phyloP scores from a whole-genome alignment of 2,113 vertebrate genomes.

The Pollimyrus isidori region DNA sequence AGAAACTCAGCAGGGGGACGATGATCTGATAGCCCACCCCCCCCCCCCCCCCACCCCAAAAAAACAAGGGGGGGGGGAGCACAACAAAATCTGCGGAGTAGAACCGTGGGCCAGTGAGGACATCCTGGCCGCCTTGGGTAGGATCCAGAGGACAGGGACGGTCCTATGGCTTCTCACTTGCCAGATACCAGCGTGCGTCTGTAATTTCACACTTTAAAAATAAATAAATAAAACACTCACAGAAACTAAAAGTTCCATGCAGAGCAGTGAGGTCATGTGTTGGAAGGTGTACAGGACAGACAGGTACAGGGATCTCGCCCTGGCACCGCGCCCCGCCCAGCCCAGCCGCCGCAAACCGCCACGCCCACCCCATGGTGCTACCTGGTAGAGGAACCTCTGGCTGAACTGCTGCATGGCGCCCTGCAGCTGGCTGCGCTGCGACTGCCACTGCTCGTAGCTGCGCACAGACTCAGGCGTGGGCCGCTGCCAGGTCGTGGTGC shows the following conservation, averaged over 20 bases:
- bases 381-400: slow-evolving; percentile 78
- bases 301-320: not conserved
- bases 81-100: not conserved
- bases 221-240: not conserved
- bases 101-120: not conserved
- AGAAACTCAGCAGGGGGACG: not conserved
- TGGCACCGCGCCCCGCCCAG: not conserved
- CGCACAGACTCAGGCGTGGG: slow-evolving; percentile 87
- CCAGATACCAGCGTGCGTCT: not conserved
- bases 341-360: not conserved
- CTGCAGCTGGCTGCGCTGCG: slow-evolving; percentile 87
- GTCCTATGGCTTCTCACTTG: not conserved
- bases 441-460: slow-evolving; percentile 97
- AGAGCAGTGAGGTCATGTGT: not conserved
- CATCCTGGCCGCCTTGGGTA: too few relatives aligned
- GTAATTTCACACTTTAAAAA: not conserved
- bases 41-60: too few relatives aligned
- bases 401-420: slow-evolving; percentile 98
- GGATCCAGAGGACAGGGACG: not conserved
- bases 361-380: not conserved
- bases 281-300: not conserved
- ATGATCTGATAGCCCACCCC: not conserved
- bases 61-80: too few relatives aligned
- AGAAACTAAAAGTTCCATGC: not conserved
- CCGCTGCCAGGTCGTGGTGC: slow-evolving; percentile 97